Conservation (phyloP, 2,888 invertebrate genomes). For the Cryptus viduatorius region DNA sequence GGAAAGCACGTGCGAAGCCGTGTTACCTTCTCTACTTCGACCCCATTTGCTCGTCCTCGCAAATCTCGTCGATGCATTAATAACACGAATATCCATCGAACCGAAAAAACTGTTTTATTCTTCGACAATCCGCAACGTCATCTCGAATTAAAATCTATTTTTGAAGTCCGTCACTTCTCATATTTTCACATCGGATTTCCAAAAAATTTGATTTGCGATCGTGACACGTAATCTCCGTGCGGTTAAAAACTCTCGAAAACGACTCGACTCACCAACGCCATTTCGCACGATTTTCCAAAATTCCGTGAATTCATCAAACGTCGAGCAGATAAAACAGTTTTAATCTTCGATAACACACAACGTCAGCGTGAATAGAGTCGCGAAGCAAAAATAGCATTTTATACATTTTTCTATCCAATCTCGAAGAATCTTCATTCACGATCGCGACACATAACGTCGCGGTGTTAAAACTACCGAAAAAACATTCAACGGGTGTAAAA, state of each 20-base stretch:
- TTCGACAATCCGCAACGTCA: neutral
- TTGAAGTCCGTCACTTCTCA: neutral
- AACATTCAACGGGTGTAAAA: slow-evolving; percentile 1
- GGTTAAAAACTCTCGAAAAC: too few relatives aligned
- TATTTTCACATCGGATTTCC: neutral
- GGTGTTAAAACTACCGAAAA: neutral
- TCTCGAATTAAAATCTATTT: neutral
- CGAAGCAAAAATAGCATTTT: too few relatives aligned
- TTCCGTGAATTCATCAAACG: too few relatives aligned
- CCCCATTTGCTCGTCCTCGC: neutral
- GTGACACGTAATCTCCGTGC: too few relatives aligned
- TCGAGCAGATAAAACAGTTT: too few relatives aligned
- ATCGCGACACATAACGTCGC: neutral
- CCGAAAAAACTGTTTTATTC: neutral
- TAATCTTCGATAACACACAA: too few relatives aligned
- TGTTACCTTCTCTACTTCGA: neutral
- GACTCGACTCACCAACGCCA: too few relatives aligned
- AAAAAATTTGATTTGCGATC: too few relatives aligned
- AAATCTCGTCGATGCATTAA: neutral
- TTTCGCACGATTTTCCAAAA: too few relatives aligned
- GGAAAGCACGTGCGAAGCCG: neutral
- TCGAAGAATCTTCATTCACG: neutral
- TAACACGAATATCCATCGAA: neutral
- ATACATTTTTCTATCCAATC: neutral
- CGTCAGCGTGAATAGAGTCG: too few relatives aligned